Base-by-base conservation (phyloP, 2,113 vertebrate species). In the Oreochromis spilurus region DNA sequence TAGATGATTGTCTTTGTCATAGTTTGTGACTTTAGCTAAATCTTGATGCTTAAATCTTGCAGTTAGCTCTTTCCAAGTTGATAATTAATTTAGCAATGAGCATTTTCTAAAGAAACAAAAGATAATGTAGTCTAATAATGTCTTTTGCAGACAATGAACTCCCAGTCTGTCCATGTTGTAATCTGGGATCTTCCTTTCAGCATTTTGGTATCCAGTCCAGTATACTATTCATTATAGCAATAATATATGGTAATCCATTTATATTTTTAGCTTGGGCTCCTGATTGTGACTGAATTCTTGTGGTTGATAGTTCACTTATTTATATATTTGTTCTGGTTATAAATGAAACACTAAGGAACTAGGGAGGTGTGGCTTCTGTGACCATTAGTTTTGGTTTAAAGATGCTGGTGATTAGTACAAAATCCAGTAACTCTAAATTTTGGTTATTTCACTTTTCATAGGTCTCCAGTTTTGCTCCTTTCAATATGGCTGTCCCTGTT, bases 381-480 rank as follows among this genome's bases (percentile, higher is more conserved):
- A 12, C 45, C 26, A 31, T 77, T 77, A 77, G 11, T 19, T 77
- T 77, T 77, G 16, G 9, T 75, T 75, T 50, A 50, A 50, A 50
- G 24, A 50, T 50, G 5, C 24, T 75, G 70, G 24, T 50, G 24
- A 48, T 29, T 17, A 50, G 16, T 77, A 29, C 43, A 50, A 50
- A 10, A 31, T 75, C 43, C 6, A 50, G 5, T 50, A 77, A 19
- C 4, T 29, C 43, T 4, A 16, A 31, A 31, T 77, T 50, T 77
- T 19, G 24, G 24, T 77, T 19, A 31, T 31, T 77, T 77, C 70
- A 31, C 70, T 31, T 77, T 77, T 77, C 70, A 19, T 72, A 72
- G 40, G 16, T 62, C 58, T 16, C 16, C 29, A 43, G 53, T 85
- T 67, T 90, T 57, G 86, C 83, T 87, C 82, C 79, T 80, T 89